phyloP scores from a whole-genome alignment of 1,140 invertebrate genomes.

The Nasonia vitripennis region DNA sequence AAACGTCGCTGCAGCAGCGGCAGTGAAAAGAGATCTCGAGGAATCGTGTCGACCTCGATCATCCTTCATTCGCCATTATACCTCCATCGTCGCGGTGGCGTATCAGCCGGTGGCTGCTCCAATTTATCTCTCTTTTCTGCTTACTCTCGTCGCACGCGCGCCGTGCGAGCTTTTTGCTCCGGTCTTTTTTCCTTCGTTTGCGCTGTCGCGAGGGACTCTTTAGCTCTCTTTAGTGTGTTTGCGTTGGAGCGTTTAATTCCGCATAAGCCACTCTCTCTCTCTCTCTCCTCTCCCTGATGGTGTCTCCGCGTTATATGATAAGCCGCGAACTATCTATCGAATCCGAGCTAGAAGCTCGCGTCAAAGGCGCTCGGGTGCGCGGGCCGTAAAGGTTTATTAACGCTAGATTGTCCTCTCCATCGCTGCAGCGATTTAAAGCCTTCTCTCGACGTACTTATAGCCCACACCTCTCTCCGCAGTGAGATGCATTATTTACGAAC shows the following conservation, averaged over 20 bases:
- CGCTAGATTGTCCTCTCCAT: not conserved
- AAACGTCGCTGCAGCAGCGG: not conserved
- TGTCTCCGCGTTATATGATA: not conserved
- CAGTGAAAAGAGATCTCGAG: not conserved
- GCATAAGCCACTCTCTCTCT: not conserved
- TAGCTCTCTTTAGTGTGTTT: not conserved
- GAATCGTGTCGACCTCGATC: not conserved
- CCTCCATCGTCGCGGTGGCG: constrained; percentile 30
- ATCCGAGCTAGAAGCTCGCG: not conserved
- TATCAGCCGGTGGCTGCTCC: constrained; percentile 37
- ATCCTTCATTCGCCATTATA: constrained; percentile 41
- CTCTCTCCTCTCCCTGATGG: no score
- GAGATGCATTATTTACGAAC: constrained; percentile 7
- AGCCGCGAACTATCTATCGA: not conserved
- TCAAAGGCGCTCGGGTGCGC: not conserved
- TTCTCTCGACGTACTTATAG: not conserved
- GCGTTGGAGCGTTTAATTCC: not conserved
- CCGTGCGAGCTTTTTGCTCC: not conserved
- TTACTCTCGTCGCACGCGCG: not conserved
- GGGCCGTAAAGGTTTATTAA: not conserved
- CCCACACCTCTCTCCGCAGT: not conserved
- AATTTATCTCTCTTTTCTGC: constrained; percentile 46
- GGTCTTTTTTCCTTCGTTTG: not conserved
- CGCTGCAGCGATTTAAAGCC: not conserved
- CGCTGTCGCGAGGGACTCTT: not conserved